Conservation (phyloP, 1,140 invertebrate genomes). For the Pectinophora gossypiella region DNA sequence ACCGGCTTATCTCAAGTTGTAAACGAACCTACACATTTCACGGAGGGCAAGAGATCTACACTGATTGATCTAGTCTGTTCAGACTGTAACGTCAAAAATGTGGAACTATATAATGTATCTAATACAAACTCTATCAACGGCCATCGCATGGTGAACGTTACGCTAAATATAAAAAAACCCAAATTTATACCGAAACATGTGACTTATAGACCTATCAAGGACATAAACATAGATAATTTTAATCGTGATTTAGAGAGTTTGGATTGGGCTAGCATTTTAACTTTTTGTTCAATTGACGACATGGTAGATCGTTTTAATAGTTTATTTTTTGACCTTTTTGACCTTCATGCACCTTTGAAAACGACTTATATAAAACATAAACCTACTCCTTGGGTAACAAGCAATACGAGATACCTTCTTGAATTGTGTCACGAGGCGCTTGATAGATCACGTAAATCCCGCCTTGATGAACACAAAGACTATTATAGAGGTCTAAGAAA, state of each 20-base stretch:
- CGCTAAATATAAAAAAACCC: not conserved
- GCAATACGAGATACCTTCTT: not conserved
- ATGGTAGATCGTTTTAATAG: not conserved
- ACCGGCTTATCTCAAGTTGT: not conserved
- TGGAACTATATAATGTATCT: not conserved
- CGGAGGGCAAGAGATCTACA: not conserved
- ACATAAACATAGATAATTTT: not conserved
- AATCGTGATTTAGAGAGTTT: not conserved
- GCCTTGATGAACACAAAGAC: not conserved
- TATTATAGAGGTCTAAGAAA: not conserved
- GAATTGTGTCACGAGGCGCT: not conserved
- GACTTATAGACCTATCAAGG: not conserved
- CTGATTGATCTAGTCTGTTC: not conserved
- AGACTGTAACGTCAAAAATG: not conserved
- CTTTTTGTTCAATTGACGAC: not conserved
- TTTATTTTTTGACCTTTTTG: not conserved
- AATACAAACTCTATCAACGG: not conserved
- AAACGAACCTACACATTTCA: not conserved
- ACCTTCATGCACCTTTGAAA: not conserved
- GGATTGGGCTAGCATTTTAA: not conserved
- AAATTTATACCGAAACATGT: not conserved
- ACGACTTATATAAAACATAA: not conserved
- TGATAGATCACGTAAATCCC: not conserved
- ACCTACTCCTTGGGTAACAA: not conserved
- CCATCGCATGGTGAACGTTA: not conserved